Base-by-base conservation (phyloP, 2,113 vertebrate genomes). In the Madoqua kirkii region DNA sequence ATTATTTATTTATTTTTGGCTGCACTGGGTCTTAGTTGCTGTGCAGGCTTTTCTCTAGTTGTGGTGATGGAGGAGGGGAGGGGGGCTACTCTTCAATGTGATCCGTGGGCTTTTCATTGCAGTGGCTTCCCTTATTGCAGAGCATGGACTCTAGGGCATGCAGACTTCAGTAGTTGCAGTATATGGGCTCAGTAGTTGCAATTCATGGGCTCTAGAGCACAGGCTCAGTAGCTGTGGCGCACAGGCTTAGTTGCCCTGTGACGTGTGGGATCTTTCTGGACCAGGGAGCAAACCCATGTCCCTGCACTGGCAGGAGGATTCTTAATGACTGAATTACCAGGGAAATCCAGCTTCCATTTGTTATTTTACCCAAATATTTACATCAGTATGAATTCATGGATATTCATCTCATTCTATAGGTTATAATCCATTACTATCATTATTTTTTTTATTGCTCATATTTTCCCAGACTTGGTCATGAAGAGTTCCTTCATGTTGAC, bases 401-500 rank as follows among this genome's bases (percentile, higher is more conserved):
- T 83, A 87, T 89, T 83, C 91, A 52, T 84, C 36, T 95, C 96
- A 54, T 92, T 93, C 67, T 83, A 82, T 67, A 94, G 33, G 45
- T 52, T 89, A 93, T 84, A 95, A 74, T 55, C 45, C 33, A 50
- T 87, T 90, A 60, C 45, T 91, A 33, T 78, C 31, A 84, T 62
- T 64, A 60, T 78, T 87, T 94, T 55, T 82, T 92, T 96, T 17
- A 33, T n/a, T 84, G 67, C 43, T 94, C 16, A 83, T 84, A 71
- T 67, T 90, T 79, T 79, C n/a, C 79, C 60, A 71, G 16, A 83
- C 82, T 64, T 82, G 48, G 78, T 25, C 55, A 93, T 33, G 86
- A 71, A 89, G 31, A 76, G 10, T 25, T 78, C n/a, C 94, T 91
- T 93, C 11, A 78, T 13, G 16, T 54, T 88, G 87, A 76, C 36